Evolutionary conservation across 1,140 invertebrate species (phyloP), one percentile per base, ranked within the genome.

Genomic region (Campoletis sonorensis): DNA sequence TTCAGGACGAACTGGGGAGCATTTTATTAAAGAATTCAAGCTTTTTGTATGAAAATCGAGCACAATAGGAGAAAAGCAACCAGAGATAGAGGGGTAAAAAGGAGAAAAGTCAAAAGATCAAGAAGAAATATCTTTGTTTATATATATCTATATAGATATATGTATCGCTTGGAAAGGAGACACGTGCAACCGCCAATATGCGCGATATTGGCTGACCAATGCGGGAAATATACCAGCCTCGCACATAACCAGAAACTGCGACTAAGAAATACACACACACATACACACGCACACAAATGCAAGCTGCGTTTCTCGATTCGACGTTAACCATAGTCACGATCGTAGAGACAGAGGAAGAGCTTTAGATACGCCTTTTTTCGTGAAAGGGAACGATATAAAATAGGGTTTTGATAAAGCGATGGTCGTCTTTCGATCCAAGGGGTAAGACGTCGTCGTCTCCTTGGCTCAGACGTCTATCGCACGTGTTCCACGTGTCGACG

Each of bases 141-240:
- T 67, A 67, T n/a, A 33, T 70, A 45, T 33, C 18, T 70, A 27
- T 67, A 67, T n/a, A 33, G 37, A 45, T 70, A 27, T 67, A 67
- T n/a, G 18, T 70, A 45, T 45, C 3, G 40, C 51, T 54, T 54
- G 7, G 51, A 21, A 30, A 40, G 27, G 71, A 23, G 75, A 75
- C 33, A 79, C 51, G 75, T 58, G 75, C 82, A 68, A 51, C 75
- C 78, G 64, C 71, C 85, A 86, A 85, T 87, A 87, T 86, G 67
- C 79, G 49, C 80, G 80, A 88, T 88, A 88, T 88, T 87, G 86
- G 87, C 85, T 87, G 85, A 86, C 87, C 85, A 84, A 83, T 82
- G 81, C 82, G 79, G 30, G 30, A 45, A 84, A 79, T 37, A 82
- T 83, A 85, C 83, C 83, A 82, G 76, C 58, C 26, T 67, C 58